A percentile compares a stretch with the other conserved stretches of the same genome.
phyloP scores from a whole-genome alignment of 2,888 invertebrate species.

The Leptinotarsa haldemani region DNA sequence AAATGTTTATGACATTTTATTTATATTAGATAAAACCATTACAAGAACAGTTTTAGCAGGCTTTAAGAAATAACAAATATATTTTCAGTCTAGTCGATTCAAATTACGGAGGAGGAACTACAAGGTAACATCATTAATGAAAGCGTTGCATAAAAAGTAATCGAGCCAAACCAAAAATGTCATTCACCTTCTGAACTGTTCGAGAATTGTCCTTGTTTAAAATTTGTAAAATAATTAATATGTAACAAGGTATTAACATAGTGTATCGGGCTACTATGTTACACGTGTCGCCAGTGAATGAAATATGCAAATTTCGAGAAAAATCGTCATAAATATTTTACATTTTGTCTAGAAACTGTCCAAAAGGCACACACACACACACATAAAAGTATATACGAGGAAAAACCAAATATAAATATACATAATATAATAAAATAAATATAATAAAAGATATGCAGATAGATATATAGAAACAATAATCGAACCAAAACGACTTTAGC shows the following conservation, averaged over 20 bases:
- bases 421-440: background rate
- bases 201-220: background rate
- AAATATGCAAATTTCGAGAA: background rate
- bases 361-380: background rate
- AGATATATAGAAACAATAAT: background rate
- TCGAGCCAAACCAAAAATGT: slow-evolving; percentile 4
- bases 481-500: background rate
- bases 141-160: background rate
- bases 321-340: background rate
- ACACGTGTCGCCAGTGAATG: slow-evolving; percentile 1
- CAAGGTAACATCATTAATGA: background rate
- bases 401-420: background rate
- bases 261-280: background rate
- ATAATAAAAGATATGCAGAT: background rate
- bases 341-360: background rate
- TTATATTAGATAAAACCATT: no score
- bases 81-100: no score
- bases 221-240: slow-evolving; percentile 12
- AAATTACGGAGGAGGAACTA: no score
- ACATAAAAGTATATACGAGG: background rate
- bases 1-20: no score
- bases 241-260: slow-evolving; percentile 4
- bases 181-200: slow-evolving; percentile 17
- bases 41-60: no score
- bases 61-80: no score